phyloP scores from a whole-genome alignment of 2,113 vertebrate species.

The Lanius ludovicianus region DNA sequence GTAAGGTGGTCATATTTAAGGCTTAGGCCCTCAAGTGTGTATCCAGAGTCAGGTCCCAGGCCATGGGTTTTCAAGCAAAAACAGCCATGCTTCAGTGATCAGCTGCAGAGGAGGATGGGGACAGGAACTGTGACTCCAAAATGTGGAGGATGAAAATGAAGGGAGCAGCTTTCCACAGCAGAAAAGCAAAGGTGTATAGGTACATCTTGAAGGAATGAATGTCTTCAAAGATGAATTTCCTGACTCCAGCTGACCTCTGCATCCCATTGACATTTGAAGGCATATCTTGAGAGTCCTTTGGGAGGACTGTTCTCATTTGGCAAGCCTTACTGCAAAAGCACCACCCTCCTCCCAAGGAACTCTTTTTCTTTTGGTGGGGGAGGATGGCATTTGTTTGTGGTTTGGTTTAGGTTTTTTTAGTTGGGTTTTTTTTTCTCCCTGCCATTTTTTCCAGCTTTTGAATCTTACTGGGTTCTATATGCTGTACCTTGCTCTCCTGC shows the following conservation, averaged over 20 bases:
- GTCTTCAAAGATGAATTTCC: neutral
- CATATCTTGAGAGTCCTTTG: neutral
- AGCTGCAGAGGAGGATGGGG: neutral
- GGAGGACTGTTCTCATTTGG: neutral
- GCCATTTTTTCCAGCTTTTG: neutral
- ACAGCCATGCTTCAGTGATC: rapidly evolving
- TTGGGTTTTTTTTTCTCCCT: neutral
- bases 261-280: neutral
- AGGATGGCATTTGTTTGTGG: neutral
- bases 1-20: neutral
- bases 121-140: neutral
- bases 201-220: neutral
- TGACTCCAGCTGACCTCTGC: neutral
- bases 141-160: neutral
- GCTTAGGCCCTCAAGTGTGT: neutral
- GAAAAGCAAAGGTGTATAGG: neutral
- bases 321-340: neutral
- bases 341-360: neutral
- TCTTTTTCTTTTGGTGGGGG: neutral
- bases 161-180: neutral
- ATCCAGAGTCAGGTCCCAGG: neutral
- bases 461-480: neutral
- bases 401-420: neutral
- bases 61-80: neutral
- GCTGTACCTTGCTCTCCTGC: neutral